Evolutionary conservation across 2,797 vertebrate genomes (phyloP), one percentile per base, ranked within the genome.

Genomic region (Mus spretus): DNA sequence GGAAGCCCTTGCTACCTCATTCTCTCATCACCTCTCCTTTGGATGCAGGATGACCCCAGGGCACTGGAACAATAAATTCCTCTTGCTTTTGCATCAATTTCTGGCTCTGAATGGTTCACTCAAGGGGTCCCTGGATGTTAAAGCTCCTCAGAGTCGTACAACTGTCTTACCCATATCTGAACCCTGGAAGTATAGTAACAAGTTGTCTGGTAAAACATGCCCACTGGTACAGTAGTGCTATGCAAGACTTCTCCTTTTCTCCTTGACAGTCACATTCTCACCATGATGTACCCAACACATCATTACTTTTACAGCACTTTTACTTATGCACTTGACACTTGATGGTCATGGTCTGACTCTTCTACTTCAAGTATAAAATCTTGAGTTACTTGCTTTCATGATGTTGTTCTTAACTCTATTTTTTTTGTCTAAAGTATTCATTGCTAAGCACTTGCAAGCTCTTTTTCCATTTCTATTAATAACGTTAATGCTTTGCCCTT

Each of bases 331-430:
- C 6, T 67, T 75, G n/a, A 9, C 19, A 47, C 3, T 87, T 28
- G 0, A 1, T 81, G 9, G 19, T 82, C n/a, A 40, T 15, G 2
- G 37, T 40, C 44, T 79, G 3, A 80, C 37, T n/a, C 1, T 0
- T 14, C 89, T 28, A 31, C 80, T 96, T 59, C 34, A 95, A 70
- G 61, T 31, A 80, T 84, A 96, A 91, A 75, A 72, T 20, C 57
- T 57, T 31, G 91, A 81, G 28, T 61, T 86, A 37, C 14, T 20
- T 19, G 4, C 2, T 55, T 17, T 55, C 10, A 63, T 13, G 3
- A 12, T 44, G 1, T 5, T 44, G 44, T 44, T 44, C 31, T 44
- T 15, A 3, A 14, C 9, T 63, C 59, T 61, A 0, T 44, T 7
- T 81, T 94, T 44, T 82, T 82, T 94, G 57, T 59, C 13, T 88